Conservation (phyloP, 1,140 invertebrate genomes). For the Branchinecta lindahli region DNA sequence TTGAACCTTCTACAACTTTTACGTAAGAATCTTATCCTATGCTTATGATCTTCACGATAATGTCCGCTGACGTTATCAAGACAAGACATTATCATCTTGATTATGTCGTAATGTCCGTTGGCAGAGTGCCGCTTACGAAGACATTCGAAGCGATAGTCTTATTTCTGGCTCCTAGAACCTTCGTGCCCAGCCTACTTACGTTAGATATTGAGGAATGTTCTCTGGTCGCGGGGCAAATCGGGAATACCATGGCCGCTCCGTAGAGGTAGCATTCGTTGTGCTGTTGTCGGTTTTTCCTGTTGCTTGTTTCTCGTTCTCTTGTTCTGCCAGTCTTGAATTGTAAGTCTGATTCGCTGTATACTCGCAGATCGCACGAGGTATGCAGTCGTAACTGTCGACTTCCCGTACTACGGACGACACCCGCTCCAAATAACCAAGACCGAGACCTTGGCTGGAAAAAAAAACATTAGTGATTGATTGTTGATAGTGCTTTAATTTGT, state of each 20-base stretch:
- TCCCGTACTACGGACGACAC: not conserved
- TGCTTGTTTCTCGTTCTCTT: not conserved
- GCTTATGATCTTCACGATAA: too few relatives aligned
- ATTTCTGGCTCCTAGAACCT: too few relatives aligned
- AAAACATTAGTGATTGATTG: not conserved
- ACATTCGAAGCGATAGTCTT: too few relatives aligned
- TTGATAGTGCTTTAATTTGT: too few relatives aligned
- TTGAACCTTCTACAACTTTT: too few relatives aligned
- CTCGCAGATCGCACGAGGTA: not conserved
- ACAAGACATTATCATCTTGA: too few relatives aligned
- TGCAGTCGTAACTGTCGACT: not conserved
- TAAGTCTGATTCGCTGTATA: conserved; percentile 2
- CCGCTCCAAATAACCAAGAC: not conserved
- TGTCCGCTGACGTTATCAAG: too few relatives aligned
- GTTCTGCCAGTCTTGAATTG: not conserved
- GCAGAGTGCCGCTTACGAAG: too few relatives aligned
- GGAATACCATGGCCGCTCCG: not conserved
- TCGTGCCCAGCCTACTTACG: not conserved
- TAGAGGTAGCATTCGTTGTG: not conserved
- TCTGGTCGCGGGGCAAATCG: not conserved
- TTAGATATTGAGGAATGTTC: conserved; percentile 1
- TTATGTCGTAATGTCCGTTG: too few relatives aligned
- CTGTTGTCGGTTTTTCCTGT: not conserved
- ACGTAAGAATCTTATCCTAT: too few relatives aligned
- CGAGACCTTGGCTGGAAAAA: not conserved